Evolutionary conservation across 2,113 vertebrate species (phyloP), one percentile per base, ranked within the genome.

Genomic region (Neodon shergylaensis): DNA sequence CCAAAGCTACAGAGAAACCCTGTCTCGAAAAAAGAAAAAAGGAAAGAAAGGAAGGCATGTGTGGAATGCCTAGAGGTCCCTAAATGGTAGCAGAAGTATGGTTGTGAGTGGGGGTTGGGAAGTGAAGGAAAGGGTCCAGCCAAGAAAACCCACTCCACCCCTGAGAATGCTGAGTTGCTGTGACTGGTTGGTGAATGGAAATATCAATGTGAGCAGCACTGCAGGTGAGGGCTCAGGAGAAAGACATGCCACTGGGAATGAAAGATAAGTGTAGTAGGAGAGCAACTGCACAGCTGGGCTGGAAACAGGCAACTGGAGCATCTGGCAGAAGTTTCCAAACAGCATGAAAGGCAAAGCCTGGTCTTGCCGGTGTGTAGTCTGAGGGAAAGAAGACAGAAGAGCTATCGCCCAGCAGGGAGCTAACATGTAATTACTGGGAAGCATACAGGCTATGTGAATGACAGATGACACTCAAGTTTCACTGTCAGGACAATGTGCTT

Each of bases 281-380:
- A 47, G 63, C 42, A 31, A 61, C 31, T 31, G 39, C 8, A 4
- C 31, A 21, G 42, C 39, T 58, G 16, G 21, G 52, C 44, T 66
- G n/a, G 17, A 26, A 19, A 49, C 72, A n/a, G 36, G 14, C 19
- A 19, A 5, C 82, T 28, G 2, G 21, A 47, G 2, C 39, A 11
- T 42, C 3, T 5, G 63, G 13, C 4, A 47, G 36, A 93, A 72
- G 3, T 11, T 12, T 42, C 44, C 33, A 5, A 24, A 72, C 26
- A 26, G 47, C 0, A n/a, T 1, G 10, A 13, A 5, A 22, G 79
- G 24, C 16, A 36, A 65, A 66, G 44, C 65, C 31, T 47, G 52
- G 47, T 26, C 2, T 47, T 49, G 16, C 4, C 11, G 11, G 10
- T 31, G 0, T 7, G 70, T 26, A 3, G 9, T 16, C 31, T 6